Evolutionary conservation across 2,797 vertebrate species (phyloP), one percentile per base, ranked within the genome.

Genomic region (Lycodopsis pacificus): DNA sequence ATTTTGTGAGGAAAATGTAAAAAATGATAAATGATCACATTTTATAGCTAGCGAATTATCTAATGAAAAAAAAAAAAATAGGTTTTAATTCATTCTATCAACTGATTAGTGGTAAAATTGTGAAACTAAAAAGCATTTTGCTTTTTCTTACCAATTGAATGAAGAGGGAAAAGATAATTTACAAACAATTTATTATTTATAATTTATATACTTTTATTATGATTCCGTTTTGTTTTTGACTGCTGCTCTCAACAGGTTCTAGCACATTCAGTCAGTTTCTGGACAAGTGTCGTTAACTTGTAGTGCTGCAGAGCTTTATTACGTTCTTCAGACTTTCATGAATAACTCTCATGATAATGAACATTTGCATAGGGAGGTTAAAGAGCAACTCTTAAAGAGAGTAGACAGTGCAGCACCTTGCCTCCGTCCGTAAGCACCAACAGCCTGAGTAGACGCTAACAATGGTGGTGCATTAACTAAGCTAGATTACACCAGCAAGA

Each of bases 261-360:
- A 6, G 40, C 40, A 25, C 25, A 25, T 42, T 48, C 17, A 30
- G 30, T 64, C 48, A 72, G 59, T 44, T 77, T 77, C n/a, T 46
- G 22, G 38, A 36, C 25, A 80, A 72, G 66, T 73, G 72, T 51
- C 72, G 53, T 68, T 36, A 40, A 63, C 32, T 27, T 49, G 8
- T 53, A 44, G 38, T 36, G 48, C 61, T 81, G 58, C 5, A 69
- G 7, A 59, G 49, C 20, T 44, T 49, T 40, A 67, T 32, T 32
- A 1, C 32, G 40, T 32, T 77, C 13, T 25, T 56, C 44, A 59
- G 7, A 77, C 25, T 25, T 65, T 49, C 30, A 38, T 66, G 32
- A 75, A 57, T 67, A 70, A 48, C 46, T 58, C 12, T 36, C 19
- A 46, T 40, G 15, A 65, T 49, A 40, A 67, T 57, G 0, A 34